Evolutionary conservation across 1,140 invertebrate genomes (phyloP).

Genomic region (Bombus huntii): DNA sequence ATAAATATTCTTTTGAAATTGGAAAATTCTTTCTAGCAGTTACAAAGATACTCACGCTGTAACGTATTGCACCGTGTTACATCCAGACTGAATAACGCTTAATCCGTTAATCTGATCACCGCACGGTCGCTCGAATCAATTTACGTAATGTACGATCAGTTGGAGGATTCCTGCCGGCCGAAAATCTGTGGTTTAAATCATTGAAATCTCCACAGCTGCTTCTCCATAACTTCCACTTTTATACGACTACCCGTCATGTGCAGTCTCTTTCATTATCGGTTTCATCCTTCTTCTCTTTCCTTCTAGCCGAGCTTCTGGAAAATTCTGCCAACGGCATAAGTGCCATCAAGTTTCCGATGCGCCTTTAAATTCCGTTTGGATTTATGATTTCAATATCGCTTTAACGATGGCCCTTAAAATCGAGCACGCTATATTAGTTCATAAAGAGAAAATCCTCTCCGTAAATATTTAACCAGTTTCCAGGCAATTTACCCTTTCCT

Average conservation of each 20-base stretch:
- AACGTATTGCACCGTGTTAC: neutral
- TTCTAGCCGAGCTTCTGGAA: neutral
- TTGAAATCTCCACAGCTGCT: constrained; percentile 9
- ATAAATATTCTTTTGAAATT: neutral
- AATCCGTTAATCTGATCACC: constrained; percentile 7
- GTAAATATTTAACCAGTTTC: constrained; percentile 71
- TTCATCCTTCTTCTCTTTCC: neutral
- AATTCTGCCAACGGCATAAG: constrained; percentile 12
- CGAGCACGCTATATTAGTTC: constrained; percentile 3
- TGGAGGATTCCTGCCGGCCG: neutral
- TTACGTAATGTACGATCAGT: constrained; percentile 40
- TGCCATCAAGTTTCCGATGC: constrained; percentile 10
- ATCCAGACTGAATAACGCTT: neutral
- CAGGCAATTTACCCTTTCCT: constrained; percentile 71
- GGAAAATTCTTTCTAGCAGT: too few species aligned
- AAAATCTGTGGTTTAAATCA: constrained; percentile 31
- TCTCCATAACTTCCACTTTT: constrained; percentile 23
- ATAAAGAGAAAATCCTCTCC: constrained; percentile 32
- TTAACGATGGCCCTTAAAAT: constrained; percentile 31
- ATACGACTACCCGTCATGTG: constrained; percentile 14
- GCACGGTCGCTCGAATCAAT: neutral
- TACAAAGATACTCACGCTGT: too few species aligned
- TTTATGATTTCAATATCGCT: constrained; percentile 46
- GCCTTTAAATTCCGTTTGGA: constrained; percentile 18
- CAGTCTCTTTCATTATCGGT: constrained; percentile 30